These are phyloP conservation scores for Caenorhabditis parvicauda DNA, from an alignment of 2,888 invertebrate genomes.

Conservation along the genomic window DNA sequence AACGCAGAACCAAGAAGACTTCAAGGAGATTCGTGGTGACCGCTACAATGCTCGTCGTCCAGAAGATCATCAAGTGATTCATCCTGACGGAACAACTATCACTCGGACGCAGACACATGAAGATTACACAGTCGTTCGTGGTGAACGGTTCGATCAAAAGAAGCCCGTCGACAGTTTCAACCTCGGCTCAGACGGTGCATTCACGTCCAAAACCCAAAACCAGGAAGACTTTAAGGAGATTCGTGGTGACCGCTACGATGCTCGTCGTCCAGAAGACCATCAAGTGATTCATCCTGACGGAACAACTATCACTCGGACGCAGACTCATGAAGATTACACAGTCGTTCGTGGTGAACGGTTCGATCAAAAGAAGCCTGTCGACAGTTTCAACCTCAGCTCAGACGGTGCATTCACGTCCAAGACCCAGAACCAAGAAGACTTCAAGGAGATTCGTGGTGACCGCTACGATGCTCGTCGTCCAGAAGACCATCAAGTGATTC, in stretches of 20 bases:
- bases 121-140: neutral
- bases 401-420: slow-evolving; percentile 1
- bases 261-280: neutral
- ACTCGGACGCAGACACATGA: slow-evolving; percentile 1
- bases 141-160: neutral
- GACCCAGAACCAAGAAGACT: slow-evolving; percentile 4
- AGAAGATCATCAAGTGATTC: neutral
- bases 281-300: neutral
- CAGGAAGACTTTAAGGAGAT: slow-evolving; percentile 1
- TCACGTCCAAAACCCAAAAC: neutral
- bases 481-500: neutral
- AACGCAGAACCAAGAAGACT: slow-evolving; percentile 6
- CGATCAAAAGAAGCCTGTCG: neutral
- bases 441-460: neutral
- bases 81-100: neutral
- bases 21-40: neutral
- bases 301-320: neutral
- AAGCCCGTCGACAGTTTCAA: neutral
- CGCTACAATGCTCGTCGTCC: no score
- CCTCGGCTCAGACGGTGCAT: neutral
- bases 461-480: neutral
- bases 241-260: neutral
- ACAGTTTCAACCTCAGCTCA: neutral
- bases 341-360: slow-evolving; percentile 1
- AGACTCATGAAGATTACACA: slow-evolving; percentile 3